Percentiles rank a stretch among this genome's conserved stretches.
Evolutionary conservation across 2,113 vertebrate species (phyloP).

Genomic region (Ageneiosus marmoratus): DNA sequence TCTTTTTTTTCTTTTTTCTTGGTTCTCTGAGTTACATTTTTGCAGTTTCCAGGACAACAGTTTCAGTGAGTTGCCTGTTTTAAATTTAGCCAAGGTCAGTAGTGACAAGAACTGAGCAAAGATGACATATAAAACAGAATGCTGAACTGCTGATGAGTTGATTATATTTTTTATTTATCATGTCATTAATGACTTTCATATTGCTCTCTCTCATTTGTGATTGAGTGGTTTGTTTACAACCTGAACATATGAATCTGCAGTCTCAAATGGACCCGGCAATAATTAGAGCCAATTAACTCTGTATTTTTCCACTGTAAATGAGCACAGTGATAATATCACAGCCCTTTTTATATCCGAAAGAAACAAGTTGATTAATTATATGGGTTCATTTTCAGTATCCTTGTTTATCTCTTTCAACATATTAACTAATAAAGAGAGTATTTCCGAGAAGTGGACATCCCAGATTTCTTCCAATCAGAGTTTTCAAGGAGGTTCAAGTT

Average conservation of each 20-base stretch:
- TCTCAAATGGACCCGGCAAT: conserved; percentile 14
- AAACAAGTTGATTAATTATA: neutral
- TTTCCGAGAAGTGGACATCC: neutral
- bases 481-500: neutral
- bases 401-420: no score
- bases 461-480: neutral
- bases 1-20: neutral
- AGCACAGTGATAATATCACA: neutral
- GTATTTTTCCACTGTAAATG: neutral
- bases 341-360: neutral
- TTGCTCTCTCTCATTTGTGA: neutral
- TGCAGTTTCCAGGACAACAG: conserved; percentile 41
- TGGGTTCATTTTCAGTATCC: neutral
- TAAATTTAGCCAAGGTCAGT: conserved; percentile 18
- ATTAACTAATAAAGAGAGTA: neutral
- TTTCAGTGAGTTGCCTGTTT: conserved; percentile 12
- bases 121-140: neutral
- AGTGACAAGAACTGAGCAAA: neutral
- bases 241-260: neutral
- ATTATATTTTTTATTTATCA: neutral
- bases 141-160: neutral
- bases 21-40: neutral
- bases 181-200: neutral
- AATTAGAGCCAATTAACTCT: conserved; percentile 28
- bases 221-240: conserved; percentile 26